phyloP scores from a whole-genome alignment of 2,888 invertebrate genomes.

The Eristalis pertinax region DNA sequence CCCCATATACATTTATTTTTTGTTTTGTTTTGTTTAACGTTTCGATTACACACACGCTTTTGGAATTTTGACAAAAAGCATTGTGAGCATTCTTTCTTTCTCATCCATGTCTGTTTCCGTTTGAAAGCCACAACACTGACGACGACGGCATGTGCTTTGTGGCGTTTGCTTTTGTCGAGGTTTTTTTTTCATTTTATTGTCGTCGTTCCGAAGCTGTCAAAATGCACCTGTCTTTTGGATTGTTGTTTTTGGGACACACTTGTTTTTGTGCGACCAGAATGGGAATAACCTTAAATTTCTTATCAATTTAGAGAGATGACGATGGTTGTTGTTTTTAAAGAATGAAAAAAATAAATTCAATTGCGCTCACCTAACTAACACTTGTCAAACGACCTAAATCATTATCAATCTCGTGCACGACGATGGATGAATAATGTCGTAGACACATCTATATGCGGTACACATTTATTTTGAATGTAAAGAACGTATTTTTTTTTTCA shows the following conservation, averaged over 20 bases:
- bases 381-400: slow-evolving; percentile 64
- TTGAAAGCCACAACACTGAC: not conserved
- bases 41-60: slow-evolving; percentile 45
- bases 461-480: slow-evolving; percentile 8
- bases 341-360: not conserved
- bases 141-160: not conserved
- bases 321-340: slow-evolving; percentile 21
- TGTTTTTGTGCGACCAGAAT: not conserved
- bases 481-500: slow-evolving; percentile 3
- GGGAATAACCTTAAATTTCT: slow-evolving; percentile 44
- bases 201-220: slow-evolving; percentile 20
- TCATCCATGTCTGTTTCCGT: not conserved
- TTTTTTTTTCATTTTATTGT: not conserved
- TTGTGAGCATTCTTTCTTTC: slow-evolving; percentile 38
- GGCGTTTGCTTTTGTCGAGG: not conserved
- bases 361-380: slow-evolving; percentile 61
- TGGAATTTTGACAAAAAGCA: slow-evolving; percentile 65
- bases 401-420: slow-evolving; percentile 66
- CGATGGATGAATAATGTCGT: not conserved
- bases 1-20: not conserved
- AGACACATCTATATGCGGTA: not conserved
- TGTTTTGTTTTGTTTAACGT: slow-evolving; percentile 17
- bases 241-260: slow-evolving; percentile 8
- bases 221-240: slow-evolving; percentile 42
- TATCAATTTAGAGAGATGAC: slow-evolving; percentile 38